A percentile compares a stretch with the other conserved stretches of the same genome.
These are phyloP conservation scores for Neosilurus hyrtlii DNA, from an alignment of 2,797 vertebrate species.

Conservation along the genomic window DNA sequence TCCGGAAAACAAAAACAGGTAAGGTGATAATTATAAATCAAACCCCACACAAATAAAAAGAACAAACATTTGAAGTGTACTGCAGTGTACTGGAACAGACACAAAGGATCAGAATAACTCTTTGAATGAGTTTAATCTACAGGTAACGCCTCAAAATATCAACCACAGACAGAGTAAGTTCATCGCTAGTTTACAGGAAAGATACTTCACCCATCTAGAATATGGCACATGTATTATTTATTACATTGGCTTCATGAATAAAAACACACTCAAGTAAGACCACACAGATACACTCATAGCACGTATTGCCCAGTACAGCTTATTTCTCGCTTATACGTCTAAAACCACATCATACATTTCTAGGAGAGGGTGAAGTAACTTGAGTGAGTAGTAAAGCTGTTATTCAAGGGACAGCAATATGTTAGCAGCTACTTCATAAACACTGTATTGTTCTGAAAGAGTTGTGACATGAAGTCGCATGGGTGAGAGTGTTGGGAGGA, in stretches of 20 bases:
- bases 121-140: conserved; percentile 50
- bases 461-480: background rate
- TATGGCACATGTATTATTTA: conserved; percentile 72
- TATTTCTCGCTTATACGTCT: conserved; percentile 47
- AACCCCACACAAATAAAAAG: conserved; percentile 23
- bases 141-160: conserved; percentile 53
- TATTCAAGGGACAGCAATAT: conserved; percentile 51
- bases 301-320: conserved; percentile 47
- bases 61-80: conserved; percentile 16
- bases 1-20: conserved; percentile 36
- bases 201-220: conserved; percentile 61
- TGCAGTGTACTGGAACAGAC: conserved; percentile 52
- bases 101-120: conserved; percentile 45
- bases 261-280: conserved; percentile 60
- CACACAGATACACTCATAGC: conserved; percentile 45
- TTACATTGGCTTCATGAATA: conserved; percentile 60
- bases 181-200: conserved; percentile 66
- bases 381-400: conserved; percentile 49
- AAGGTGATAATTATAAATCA: conserved; percentile 29
- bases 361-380: conserved; percentile 55
- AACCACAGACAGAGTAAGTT: conserved; percentile 61
- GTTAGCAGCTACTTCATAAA: conserved; percentile 62
- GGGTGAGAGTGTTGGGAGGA: background rate
- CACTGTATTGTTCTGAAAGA: conserved; percentile 6
- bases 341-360: conserved; percentile 53